Evolutionary conservation across 2,797 vertebrate species (phyloP), one percentile per base, ranked within the genome.

Genomic region (Bradypus variegatus): DNA sequence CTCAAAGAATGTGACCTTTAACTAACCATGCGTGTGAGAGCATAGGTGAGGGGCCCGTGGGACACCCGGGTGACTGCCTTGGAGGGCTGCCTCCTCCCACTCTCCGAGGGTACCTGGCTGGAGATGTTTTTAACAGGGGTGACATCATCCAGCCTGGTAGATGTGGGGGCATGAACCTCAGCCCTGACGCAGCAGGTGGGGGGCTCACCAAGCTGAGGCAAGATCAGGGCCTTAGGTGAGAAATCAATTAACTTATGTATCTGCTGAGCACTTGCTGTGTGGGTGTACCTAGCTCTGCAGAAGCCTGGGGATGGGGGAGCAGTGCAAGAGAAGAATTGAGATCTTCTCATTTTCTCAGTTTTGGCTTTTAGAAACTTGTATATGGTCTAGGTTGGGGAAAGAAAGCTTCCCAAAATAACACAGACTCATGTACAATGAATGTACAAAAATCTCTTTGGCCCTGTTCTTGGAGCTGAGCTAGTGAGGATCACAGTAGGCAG

Each of bases 1-100:
- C 91, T 31, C 31, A 29, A 95, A 79, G 85, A 88, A 88, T 76
- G 75, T 94, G 95, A 88, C 86, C 86, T 95, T 94, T 91, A 80
- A 31, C 81, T 73, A 84, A 55, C 77, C 10, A 21, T 18, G 81
- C 67, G 50, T 41, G n/a, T 60, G 67, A 87, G 65, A 76, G 55
- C 31, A 21, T 8, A 5, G 79, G 67, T 11, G 64, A n/a, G 45
- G 50, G 36, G 9, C 29, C 58, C 13, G 6, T 21, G 41, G 67
- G 73, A 64, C 38, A 50, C 78, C 45, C 73, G 91, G 62, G 27
- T 13, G n/a, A 76, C 38, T n/a, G 75, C 55, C 31, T 5, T 0
- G 0, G 64, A 36, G 29, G 15, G 21, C 0, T 19, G 69, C 60
- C 76, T 67, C 18, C 55, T 58, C 80, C 53, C 23, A 2, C 10